Evolutionary conservation across 2,113 vertebrate species (phyloP).

Genomic region (Mixornis gularis): DNA sequence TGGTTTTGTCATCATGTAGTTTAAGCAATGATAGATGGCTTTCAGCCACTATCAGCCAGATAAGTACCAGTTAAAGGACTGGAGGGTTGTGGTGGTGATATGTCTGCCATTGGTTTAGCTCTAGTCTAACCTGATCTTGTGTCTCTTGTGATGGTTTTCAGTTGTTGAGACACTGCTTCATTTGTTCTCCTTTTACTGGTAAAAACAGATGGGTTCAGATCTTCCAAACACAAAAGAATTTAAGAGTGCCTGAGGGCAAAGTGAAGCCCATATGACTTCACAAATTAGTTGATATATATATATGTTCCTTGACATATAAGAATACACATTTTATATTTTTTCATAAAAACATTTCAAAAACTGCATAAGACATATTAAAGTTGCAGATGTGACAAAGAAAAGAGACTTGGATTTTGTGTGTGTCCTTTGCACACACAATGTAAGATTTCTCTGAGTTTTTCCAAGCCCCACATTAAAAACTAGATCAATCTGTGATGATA

Average conservation of each 20-base stretch:
- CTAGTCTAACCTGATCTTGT: not conserved
- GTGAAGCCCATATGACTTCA: not conserved
- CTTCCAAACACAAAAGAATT: not conserved
- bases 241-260: not conserved
- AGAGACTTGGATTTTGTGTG: not conserved
- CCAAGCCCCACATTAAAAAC: not conserved
- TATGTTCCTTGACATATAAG: not conserved
- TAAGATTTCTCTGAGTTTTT: slow-evolving; percentile 5
- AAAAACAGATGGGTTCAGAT: not conserved
- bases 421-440: not conserved
- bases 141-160: not conserved
- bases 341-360: not conserved
- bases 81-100: not conserved
- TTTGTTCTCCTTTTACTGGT: not conserved
- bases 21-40: slow-evolving; percentile 43
- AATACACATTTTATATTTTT: not conserved
- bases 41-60: slow-evolving; percentile 13
- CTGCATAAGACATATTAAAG: not conserved
- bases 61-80: slow-evolving; percentile 13
- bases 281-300: not conserved
- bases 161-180: not conserved
- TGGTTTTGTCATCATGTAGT: slow-evolving; percentile 60
- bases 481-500: not conserved
- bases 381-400: not conserved
- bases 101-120: not conserved